Evolutionary conservation across 2,113 vertebrate genomes (phyloP).

Genomic region (Dromas ardeola): DNA sequence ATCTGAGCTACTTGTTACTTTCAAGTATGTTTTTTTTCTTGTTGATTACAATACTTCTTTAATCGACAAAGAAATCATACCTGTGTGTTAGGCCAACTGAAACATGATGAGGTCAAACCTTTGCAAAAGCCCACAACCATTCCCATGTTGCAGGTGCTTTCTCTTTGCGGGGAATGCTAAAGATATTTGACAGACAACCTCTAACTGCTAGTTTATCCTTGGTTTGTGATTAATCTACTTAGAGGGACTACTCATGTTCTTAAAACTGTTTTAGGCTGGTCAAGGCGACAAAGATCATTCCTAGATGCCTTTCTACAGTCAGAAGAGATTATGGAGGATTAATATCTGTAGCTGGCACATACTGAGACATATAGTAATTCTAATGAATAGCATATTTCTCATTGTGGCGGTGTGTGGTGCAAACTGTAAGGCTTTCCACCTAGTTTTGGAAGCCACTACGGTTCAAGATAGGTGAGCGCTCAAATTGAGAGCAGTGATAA

Average conservation of each 20-base stretch:
- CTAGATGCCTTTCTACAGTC: neutral
- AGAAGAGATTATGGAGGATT: neutral
- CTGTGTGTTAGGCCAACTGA: conserved; percentile 48
- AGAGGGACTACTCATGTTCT: neutral
- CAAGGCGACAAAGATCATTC: neutral
- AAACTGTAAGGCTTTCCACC: neutral
- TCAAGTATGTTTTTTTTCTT: conserved; percentile 43
- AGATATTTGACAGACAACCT: neutral
- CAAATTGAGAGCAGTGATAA: neutral
- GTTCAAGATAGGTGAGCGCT: neutral
- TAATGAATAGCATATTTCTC: neutral
- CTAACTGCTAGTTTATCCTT: neutral
- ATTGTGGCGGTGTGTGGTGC: neutral
- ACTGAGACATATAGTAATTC: neutral
- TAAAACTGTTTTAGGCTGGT: neutral
- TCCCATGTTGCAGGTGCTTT: neutral
- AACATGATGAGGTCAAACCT: conserved; percentile 45
- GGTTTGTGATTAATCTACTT: neutral
- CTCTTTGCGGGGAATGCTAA: neutral
- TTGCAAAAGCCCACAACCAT: neutral
- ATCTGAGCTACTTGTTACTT: conserved; percentile 71
- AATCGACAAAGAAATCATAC: conserved; percentile 68
- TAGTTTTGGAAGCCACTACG: neutral
- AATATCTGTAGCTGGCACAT: neutral
- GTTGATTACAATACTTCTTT: conserved; percentile 62